Evolutionary conservation across 2,113 vertebrate species (phyloP), one percentile per base, ranked within the genome.

Genomic region (Ophiodon elongatus): DNA sequence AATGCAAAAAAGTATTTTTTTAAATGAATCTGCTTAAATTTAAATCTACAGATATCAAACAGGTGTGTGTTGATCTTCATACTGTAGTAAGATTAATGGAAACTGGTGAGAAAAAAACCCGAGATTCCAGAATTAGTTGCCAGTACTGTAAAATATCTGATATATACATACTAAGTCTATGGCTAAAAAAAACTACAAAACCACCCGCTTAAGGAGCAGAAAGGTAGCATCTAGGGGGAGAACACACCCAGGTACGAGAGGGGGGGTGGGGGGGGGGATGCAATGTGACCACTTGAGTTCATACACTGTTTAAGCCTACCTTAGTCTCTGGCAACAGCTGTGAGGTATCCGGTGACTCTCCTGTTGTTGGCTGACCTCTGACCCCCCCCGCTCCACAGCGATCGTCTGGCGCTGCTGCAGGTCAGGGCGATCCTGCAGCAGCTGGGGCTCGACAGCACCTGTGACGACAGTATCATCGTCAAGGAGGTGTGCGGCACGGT

Each of bases 401-500:
- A 99, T 90, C 96, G 98, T n/a, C 92, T 99, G 93, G 98, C 98
- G 5, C 93, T 99, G 95, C 97, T 99, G 80, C 98, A 99, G 94
- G 98, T 99, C 83, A 91, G 98, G 83, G 91, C 97, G 11, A 99
- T 99, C 91, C 97, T 99, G 43, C 98, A 99, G 95, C 97, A 98
- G 88, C 94, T 99, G 94, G 98, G 98, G n/a, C 94, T 99, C 76
- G 98, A 99, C 92, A 97, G 97, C 95, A 99, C 98, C 35, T 99
- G 98, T 0, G 98, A 99, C 0, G 98, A 99, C 97, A 99, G 98
- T 62, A 99, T 99, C 73, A 98, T 99, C 0, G 98, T 99, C 35
- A 99, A 99, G 94, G 96, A 95, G 0, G 98, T 99, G 91, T 99
- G 98, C 0, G 98, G 98, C 29, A 96, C 95, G 0, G 97, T 99